Evolutionary conservation across 2,113 vertebrate genomes (phyloP).

Genomic region (Lycaon pictus): DNA sequence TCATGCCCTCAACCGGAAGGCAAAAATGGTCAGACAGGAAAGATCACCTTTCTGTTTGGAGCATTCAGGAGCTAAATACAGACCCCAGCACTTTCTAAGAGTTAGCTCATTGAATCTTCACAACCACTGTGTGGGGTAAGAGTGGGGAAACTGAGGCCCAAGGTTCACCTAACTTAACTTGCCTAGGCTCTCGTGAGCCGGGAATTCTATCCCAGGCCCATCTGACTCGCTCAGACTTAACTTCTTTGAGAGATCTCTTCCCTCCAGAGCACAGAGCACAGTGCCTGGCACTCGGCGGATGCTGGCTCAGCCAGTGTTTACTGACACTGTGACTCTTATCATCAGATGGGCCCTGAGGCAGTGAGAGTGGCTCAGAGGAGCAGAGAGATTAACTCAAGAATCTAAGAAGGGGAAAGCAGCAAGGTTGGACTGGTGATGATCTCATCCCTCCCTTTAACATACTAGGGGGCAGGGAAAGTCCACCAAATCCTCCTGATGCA

Average conservation of each 20-base stretch:
- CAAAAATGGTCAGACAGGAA: neutral
- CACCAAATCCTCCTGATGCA: neutral
- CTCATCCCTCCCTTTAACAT: conserved; percentile 2
- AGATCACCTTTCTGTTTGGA: neutral
- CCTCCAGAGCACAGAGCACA: neutral
- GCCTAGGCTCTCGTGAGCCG: neutral
- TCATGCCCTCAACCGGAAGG: neutral
- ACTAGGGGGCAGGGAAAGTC: neutral
- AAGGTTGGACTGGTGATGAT: conserved; percentile 19
- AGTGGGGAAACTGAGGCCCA: neutral
- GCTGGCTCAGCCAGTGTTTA: conserved; percentile 44
- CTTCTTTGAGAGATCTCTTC: neutral
- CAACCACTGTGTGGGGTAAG: too few relatives aligned
- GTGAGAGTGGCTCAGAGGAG: neutral
- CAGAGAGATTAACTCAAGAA: conserved; percentile 23
- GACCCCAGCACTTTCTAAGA: neutral
- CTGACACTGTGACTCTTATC: conserved; percentile 12
- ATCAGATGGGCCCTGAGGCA: neutral
- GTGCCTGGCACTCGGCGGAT: neutral
- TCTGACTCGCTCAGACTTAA: neutral
- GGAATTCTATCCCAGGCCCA: conserved; percentile 23
- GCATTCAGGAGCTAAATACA: neutral
- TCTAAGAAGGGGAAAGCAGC: conserved; percentile 19
- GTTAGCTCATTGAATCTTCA: neutral
- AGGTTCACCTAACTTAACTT: neutral